Evolutionary conservation across 2,888 invertebrate genomes (phyloP).

Genomic region (Bruchidius siliquastri): DNA sequence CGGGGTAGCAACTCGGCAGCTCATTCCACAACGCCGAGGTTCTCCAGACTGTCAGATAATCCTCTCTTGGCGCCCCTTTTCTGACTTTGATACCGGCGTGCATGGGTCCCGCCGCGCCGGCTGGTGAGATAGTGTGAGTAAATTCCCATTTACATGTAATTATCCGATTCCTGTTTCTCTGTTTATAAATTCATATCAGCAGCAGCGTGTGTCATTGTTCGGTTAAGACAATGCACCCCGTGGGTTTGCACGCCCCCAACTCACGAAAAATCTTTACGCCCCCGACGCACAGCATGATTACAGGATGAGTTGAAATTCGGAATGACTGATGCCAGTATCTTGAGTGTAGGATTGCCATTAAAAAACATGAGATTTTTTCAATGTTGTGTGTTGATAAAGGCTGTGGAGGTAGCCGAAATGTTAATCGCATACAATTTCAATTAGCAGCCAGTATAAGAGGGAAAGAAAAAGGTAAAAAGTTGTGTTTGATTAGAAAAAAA

Average conservation of each 20-base stretch:
- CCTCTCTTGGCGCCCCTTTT: too few species aligned
- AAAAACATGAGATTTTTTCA: too few species aligned
- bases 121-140: conserved; percentile 3
- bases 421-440: too few species aligned
- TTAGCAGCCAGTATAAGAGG: too few species aligned
- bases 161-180: conserved; percentile 15
- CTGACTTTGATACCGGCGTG: neutral
- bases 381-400: too few species aligned
- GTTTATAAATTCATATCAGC: conserved; percentile 31
- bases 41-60: too few species aligned
- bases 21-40: too few species aligned
- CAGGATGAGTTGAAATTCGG: conserved; percentile 5
- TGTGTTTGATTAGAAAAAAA: too few species aligned
- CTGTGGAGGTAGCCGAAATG: too few species aligned
- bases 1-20: too few species aligned
- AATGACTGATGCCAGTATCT: conserved; percentile 2
- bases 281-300: conserved; percentile 2
- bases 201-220: conserved; percentile 27
- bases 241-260: conserved; percentile 18
- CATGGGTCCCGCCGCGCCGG: neutral
- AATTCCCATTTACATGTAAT: conserved; percentile 9
- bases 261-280: conserved; percentile 14
- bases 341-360: neutral
- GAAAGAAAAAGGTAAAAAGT: too few species aligned
- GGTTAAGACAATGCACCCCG: conserved; percentile 29